Conservation (phyloP, 1,140 invertebrate species). For the Battus philenor region DNA sequence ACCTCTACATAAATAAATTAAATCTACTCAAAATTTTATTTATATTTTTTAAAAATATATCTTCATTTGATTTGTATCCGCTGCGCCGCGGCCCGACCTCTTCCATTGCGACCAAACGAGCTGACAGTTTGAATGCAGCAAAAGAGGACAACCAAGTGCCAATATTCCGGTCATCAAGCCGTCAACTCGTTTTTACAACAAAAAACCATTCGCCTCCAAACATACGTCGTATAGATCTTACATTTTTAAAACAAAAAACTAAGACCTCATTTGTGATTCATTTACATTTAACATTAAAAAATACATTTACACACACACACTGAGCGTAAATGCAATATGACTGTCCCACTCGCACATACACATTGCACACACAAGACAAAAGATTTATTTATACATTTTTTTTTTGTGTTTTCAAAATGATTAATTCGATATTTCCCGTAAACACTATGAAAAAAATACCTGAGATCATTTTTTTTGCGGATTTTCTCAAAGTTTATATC, state of each 20-base stretch:
- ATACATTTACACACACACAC: constrained; percentile 1
- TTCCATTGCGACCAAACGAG: no score
- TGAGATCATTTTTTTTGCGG: constrained; percentile 16
- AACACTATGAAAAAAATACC: constrained; percentile 13
- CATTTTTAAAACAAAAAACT: constrained; percentile 13
- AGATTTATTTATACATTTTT: constrained; percentile 7
- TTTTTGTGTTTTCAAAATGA: constrained; percentile 6
- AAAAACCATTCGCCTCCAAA: no score
- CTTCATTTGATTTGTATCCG: not conserved
- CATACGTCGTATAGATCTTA: constrained; percentile 7
- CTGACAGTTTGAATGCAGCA: not conserved
- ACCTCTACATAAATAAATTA: no score
- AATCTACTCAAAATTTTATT: not conserved
- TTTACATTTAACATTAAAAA: not conserved
- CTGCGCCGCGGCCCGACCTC: no score
- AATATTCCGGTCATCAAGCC: no score
- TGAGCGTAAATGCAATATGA: constrained; percentile 7
- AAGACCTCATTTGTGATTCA: no score
- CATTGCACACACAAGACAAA: constrained; percentile 10
- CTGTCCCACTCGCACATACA: constrained; percentile 7
- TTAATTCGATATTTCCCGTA: constrained; percentile 9
- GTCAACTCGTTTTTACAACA: not conserved
- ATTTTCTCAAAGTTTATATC: constrained; percentile 13
- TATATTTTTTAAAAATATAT: constrained; percentile 5
- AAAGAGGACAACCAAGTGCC: no score